These are phyloP conservation scores for Dasysyrphus tricinctus DNA, from an alignment of 2,888 invertebrate genomes.

Conservation along the genomic window DNA sequence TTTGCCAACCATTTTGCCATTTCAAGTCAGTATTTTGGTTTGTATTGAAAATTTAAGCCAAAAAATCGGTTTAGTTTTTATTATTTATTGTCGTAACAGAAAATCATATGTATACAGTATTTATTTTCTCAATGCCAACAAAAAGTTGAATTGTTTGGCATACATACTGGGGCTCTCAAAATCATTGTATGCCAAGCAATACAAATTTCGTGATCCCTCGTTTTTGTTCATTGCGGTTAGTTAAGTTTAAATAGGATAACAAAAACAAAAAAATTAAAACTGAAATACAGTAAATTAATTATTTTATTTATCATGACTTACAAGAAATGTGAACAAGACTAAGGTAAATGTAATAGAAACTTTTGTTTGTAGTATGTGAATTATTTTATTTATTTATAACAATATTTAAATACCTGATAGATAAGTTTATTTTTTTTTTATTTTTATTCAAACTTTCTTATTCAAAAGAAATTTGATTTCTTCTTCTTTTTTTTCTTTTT, in stretches of 20 bases:
- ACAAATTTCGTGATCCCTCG: conserved; percentile 49
- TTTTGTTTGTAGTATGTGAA: conserved; percentile 57
- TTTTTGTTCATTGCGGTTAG: conserved; percentile 17
- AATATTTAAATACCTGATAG: conserved; percentile 61
- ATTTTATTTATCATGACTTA: conserved; percentile 40
- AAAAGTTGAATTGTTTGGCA: conserved; percentile 68
- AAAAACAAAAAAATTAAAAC: conserved; percentile 25
- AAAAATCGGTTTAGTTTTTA: conserved; percentile 17
- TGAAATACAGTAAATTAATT: background rate
- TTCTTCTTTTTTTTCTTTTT: conserved; percentile 5
- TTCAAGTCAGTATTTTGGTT: conserved; percentile 39
- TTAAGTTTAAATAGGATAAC: conserved; percentile 10
- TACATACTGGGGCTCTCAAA: conserved; percentile 69
- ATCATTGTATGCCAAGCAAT: conserved; percentile 67
- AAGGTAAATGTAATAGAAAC: conserved; percentile 72
- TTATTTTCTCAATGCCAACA: conserved; percentile 19
- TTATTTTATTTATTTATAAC: conserved; percentile 36
- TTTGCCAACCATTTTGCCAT: conserved; percentile 35
- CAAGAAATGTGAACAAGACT: conserved; percentile 57
- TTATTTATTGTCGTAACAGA: conserved; percentile 57
- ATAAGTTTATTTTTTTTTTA: conserved; percentile 35
- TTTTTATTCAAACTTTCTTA: conserved; percentile 25
- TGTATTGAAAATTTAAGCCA: conserved; percentile 34
- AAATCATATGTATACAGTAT: background rate
- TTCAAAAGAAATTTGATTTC: conserved; percentile 34